A percentile compares a stretch with the other conserved stretches of the same genome.
Evolutionary conservation across 2,888 invertebrate genomes (phyloP).

Genomic region (Punctoribates punctum): DNA sequence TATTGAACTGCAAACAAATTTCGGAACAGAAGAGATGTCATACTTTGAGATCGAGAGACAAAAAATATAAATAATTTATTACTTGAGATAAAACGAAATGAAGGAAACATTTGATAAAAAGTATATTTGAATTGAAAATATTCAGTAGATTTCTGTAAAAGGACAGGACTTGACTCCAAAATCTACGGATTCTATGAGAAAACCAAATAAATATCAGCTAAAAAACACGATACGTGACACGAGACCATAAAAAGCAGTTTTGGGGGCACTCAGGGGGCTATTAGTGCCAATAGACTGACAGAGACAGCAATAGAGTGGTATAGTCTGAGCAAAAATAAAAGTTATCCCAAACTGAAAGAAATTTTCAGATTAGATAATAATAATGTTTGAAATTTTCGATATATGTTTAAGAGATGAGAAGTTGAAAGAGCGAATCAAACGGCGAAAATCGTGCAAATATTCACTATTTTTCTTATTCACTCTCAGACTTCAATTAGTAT

Average conservation of each 20-base stretch:
- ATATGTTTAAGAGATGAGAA: not conserved
- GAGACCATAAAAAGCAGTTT: not conserved
- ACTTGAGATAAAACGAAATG: too few species aligned
- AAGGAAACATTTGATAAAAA: too few species aligned
- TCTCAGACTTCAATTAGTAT: slow-evolving; percentile 1
- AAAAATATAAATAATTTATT: too few species aligned
- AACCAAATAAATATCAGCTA: not conserved
- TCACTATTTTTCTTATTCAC: not conserved
- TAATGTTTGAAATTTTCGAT: not conserved
- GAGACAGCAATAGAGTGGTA: not conserved
- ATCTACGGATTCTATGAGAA: too few species aligned
- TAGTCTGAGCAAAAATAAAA: not conserved
- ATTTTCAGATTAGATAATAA: slow-evolving; percentile 12
- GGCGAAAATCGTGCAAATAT: slow-evolving; percentile 14
- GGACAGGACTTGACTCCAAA: too few species aligned
- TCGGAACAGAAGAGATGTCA: too few species aligned
- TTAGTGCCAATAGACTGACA: too few species aligned
- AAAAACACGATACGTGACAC: slow-evolving; percentile 12
- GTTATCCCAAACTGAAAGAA: slow-evolving; percentile 7
- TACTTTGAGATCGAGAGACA: too few species aligned
- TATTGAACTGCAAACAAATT: too few species aligned
- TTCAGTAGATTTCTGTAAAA: not conserved
- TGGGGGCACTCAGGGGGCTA: not conserved
- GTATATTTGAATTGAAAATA: not conserved
- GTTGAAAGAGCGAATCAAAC: not conserved